Percentiles rank a stretch among this genome's conserved stretches.
phyloP scores from a whole-genome alignment of 2,113 vertebrate species.

The Petaurus breviceps region DNA sequence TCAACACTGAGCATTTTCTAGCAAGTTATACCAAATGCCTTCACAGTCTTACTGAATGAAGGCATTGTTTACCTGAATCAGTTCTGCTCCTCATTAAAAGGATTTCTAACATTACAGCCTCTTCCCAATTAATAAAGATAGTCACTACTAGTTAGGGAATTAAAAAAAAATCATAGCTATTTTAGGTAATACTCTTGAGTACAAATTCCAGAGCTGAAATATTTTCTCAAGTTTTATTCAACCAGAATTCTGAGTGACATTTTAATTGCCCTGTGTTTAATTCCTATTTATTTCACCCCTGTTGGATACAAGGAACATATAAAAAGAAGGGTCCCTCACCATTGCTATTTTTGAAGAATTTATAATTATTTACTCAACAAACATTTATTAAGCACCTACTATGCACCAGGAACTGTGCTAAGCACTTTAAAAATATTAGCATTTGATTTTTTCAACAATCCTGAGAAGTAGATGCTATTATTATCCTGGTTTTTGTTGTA shows the following conservation, averaged over 20 bases:
- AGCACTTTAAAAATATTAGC: not conserved
- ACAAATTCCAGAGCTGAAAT: not conserved
- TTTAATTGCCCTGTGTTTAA: constrained; percentile 2
- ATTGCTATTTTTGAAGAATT: constrained; percentile 1
- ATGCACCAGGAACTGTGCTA: not conserved
- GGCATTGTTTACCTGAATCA: constrained; percentile 4
- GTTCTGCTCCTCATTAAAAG: constrained; percentile 47
- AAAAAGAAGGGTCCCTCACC: not conserved
- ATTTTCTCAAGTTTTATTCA: constrained; percentile 35
- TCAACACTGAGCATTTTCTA: constrained; percentile 58
- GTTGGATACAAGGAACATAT: not conserved
- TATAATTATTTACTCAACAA: not conserved
- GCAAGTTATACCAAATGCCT: constrained; percentile 51
- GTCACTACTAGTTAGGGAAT: constrained; percentile 36
- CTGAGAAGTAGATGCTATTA: not conserved
- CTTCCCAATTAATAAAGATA: constrained; percentile 12
- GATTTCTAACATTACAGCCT: not conserved
- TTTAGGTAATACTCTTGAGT: constrained; percentile 36
- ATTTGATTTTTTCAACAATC: not conserved
- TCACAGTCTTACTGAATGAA: constrained; percentile 53
- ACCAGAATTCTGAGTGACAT: not conserved
- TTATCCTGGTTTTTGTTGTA: no score
- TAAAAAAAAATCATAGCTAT: constrained; percentile 25
- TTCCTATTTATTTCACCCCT: not conserved
- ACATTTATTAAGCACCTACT: not conserved